Conservation (phyloP, 2,888 invertebrate genomes). For the Rosalia funebris region DNA sequence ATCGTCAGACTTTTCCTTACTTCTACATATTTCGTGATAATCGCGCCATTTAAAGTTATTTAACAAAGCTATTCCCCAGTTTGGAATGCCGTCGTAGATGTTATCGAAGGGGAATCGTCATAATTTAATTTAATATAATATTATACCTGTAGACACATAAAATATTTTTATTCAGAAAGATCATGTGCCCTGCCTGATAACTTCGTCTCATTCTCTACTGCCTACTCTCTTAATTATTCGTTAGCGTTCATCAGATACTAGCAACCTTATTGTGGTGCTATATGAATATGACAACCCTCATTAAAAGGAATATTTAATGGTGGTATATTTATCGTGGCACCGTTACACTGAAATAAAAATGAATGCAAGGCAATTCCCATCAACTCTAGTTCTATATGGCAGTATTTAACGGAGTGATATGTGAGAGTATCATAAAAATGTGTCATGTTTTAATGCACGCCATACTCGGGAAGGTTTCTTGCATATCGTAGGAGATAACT, state of each 20-base stretch:
- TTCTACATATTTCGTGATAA: too few species aligned
- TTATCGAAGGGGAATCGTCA: slow-evolving; percentile 35
- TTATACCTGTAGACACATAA: slow-evolving; percentile 42
- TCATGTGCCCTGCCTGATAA: slow-evolving; percentile 39
- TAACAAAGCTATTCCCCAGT: slow-evolving; percentile 25
- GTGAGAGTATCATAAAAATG: too few species aligned
- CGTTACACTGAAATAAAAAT: slow-evolving; percentile 35
- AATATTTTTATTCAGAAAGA: slow-evolving; percentile 40
- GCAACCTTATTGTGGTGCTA: slow-evolving; percentile 41
- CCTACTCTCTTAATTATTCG: slow-evolving; percentile 47
- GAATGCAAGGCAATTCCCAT: slow-evolving; percentile 33
- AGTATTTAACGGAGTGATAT: slow-evolving; percentile 12
- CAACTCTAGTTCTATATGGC: slow-evolving; percentile 35
- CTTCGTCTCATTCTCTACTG: slow-evolving; percentile 35
- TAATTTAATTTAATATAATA: slow-evolving; percentile 47
- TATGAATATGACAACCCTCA: slow-evolving; percentile 42
- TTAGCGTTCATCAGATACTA: slow-evolving; percentile 43
- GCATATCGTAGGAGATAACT: too few species aligned
- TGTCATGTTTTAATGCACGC: too few species aligned
- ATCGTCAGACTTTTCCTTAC: too few species aligned
- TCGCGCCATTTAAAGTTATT: too few species aligned
- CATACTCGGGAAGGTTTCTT: too few species aligned
- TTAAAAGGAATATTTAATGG: slow-evolving; percentile 46
- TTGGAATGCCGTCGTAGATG: slow-evolving; percentile 38
- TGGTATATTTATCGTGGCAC: slow-evolving; percentile 38